Conservation (phyloP, 2,888 invertebrate genomes). For the Callimorpha dominula region DNA sequence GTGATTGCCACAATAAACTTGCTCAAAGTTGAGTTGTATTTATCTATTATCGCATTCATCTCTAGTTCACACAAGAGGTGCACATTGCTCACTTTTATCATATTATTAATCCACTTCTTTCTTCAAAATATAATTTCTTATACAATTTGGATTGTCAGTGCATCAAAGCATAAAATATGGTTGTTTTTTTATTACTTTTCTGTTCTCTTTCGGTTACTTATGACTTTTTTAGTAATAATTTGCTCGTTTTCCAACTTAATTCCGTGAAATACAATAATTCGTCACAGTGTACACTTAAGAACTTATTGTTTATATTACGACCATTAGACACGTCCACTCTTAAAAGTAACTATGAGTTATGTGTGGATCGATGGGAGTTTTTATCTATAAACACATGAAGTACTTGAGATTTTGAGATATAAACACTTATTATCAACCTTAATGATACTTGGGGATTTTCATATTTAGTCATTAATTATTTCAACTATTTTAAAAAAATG, state of each 20-base stretch:
- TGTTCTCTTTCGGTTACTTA: not conserved
- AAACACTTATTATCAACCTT: not conserved
- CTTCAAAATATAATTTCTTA: not conserved
- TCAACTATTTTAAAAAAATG: not conserved
- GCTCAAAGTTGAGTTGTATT: slow-evolving; percentile 4
- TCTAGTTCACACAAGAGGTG: not conserved
- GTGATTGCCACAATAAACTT: slow-evolving; percentile 38
- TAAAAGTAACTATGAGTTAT: not conserved
- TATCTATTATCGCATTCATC: not conserved
- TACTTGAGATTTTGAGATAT: slow-evolving; percentile 5
- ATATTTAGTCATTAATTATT: not conserved
- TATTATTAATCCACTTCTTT: not conserved
- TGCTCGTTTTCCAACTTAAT: not conserved
- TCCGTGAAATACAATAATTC: not conserved
- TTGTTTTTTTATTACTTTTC: not conserved
- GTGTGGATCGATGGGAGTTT: slow-evolving; percentile 4
- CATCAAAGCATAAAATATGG: not conserved
- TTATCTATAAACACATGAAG: slow-evolving; percentile 1
- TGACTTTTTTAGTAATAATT: not conserved
- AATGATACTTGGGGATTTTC: not conserved
- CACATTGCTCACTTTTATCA: not conserved
- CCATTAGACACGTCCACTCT: slow-evolving; percentile 3
- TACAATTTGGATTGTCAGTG: not conserved
- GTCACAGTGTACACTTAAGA: not conserved
- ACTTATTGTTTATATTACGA: not conserved